phyloP scores from a whole-genome alignment of 2,113 vertebrate species.

The Ochotona curzoniae region DNA sequence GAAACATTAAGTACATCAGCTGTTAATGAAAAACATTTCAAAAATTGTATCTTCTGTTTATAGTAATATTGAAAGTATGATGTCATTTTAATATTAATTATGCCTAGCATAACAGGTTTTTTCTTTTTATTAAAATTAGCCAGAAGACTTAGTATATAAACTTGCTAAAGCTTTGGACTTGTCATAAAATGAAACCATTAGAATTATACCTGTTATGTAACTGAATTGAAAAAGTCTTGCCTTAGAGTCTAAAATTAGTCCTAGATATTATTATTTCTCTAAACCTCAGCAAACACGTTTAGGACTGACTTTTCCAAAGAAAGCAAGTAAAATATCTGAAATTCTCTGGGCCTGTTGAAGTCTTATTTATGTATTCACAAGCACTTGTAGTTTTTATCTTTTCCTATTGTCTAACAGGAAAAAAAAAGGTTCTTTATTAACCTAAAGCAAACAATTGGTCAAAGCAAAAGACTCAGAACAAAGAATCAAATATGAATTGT shows the following conservation, averaged over 20 bases:
- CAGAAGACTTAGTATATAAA: conserved; percentile 4
- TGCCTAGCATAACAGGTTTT: conserved; percentile 15
- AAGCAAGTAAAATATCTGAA: conserved; percentile 4
- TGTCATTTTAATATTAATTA: background rate
- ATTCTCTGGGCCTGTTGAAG: background rate
- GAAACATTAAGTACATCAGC: background rate
- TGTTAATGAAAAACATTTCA: background rate
- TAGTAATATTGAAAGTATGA: conserved; percentile 1
- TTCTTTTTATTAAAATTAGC: conserved; percentile 40
- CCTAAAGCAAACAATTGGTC: background rate
- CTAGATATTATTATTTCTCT: conserved; percentile 7
- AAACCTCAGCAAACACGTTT: conserved; percentile 1
- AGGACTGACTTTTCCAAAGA: conserved; percentile 30
- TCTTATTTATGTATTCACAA: background rate
- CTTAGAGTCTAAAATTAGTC: conserved; percentile 33
- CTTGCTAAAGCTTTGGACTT: conserved; percentile 34
- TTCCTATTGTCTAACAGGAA: conserved; percentile 41
- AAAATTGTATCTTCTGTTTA: conserved; percentile 24
- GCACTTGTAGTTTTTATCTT: background rate
- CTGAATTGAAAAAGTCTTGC: background rate
- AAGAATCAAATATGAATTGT: conserved; percentile 31
- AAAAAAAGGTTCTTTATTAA: conserved; percentile 25
- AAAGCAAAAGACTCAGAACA: conserved; percentile 9
- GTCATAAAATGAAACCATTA: conserved; percentile 22
- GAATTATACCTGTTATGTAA: conserved; percentile 40